These are phyloP conservation scores for Catostomus latipinnis DNA, from an alignment of 2,797 vertebrate genomes.

Conservation along the genomic window DNA sequence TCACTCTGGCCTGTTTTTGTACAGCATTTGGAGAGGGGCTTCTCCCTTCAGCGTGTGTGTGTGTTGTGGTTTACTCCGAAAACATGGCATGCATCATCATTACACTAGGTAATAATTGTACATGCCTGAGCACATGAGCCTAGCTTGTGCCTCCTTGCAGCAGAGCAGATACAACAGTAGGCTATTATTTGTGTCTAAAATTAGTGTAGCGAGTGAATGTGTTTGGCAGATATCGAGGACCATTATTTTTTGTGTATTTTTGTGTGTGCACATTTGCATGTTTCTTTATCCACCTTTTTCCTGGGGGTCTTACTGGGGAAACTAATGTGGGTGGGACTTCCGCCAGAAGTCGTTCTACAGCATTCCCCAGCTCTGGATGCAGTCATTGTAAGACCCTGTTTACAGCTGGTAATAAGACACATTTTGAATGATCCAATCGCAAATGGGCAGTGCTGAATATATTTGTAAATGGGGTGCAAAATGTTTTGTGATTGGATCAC, in stretches of 20 bases:
- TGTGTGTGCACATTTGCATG: conserved; percentile 17
- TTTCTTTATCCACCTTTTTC: no score
- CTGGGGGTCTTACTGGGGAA: no score
- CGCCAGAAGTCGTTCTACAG: no score
- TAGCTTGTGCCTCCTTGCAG: not conserved
- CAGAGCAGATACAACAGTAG: conserved; percentile 41
- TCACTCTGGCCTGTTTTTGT: conserved; percentile 59
- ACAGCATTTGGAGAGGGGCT: conserved; percentile 59
- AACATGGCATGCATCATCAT: conserved; percentile 80
- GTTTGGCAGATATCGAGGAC: conserved; percentile 27
- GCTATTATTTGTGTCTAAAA: conserved; percentile 27
- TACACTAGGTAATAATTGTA: conserved; percentile 73
- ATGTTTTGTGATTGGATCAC: no score
- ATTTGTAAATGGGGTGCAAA: no score
- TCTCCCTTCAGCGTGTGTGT: conserved; percentile 59
- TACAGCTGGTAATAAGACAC: no score
- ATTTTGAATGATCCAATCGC: no score
- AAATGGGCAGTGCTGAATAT: no score
- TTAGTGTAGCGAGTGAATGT: conserved; percentile 30
- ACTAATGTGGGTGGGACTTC: no score
- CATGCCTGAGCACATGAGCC: conserved; percentile 44
- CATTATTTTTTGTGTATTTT: conserved; percentile 29
- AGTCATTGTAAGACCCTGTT: no score
- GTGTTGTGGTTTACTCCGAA: conserved; percentile 65
- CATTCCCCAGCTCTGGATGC: no score